Percentiles rank a stretch among this genome's conserved stretches.
These are phyloP conservation scores for Catharus minimus DNA, from an alignment of 2,113 vertebrate species.

Conservation along the genomic window DNA sequence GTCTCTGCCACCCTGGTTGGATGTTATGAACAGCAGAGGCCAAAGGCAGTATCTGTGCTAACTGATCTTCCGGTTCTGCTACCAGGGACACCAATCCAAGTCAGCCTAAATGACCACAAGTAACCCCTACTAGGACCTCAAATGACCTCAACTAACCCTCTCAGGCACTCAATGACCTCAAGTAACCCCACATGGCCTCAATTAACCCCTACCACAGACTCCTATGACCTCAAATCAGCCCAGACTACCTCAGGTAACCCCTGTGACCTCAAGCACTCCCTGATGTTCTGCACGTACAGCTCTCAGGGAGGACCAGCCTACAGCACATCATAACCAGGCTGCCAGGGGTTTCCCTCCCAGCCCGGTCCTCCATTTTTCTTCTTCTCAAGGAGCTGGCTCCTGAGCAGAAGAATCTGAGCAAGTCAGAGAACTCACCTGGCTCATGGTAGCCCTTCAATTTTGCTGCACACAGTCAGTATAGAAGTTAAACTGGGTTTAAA, in stretches of 20 bases:
- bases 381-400: background rate
- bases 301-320: background rate
- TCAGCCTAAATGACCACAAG: background rate
- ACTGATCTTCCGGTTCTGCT: background rate
- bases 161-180: background rate
- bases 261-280: background rate
- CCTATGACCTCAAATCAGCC: background rate
- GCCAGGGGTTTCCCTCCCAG: background rate
- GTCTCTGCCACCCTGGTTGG: background rate
- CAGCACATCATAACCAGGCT: background rate
- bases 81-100: too few species aligned
- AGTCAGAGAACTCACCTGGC: background rate
- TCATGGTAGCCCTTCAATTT: background rate
- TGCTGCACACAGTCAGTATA: background rate
- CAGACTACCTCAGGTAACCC: too few species aligned
- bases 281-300: background rate
- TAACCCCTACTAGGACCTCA: background rate
- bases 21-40: background rate
- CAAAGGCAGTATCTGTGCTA: background rate
- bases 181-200: background rate
- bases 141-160: background rate
- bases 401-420: background rate
- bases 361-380: background rate
- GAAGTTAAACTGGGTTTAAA: background rate
- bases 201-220: background rate